Evolutionary conservation across 2,888 invertebrate species (phyloP), one percentile per base, ranked within the genome.

Genomic region (Gymnoscelis rufifasciata): DNA sequence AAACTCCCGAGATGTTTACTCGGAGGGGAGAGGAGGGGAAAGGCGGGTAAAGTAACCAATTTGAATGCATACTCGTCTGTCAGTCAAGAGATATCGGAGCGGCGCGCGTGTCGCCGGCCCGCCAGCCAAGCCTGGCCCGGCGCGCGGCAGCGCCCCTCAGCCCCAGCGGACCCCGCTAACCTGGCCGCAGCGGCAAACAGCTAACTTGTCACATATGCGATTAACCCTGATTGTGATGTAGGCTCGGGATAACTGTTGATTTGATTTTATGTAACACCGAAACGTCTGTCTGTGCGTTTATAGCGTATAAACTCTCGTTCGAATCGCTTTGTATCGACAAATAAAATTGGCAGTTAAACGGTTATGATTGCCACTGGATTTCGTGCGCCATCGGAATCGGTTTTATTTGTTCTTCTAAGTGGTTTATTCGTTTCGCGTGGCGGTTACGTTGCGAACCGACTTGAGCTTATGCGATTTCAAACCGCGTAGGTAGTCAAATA

Each of bases 1-100:
- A 71, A 75, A 68, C 60, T 66, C 66, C 26, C 56, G 59, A 59
- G 76, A 76, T 83, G 83, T 84, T 82, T 84, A 81, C 78, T 74
- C 76, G 71, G 61, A 74, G 74, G 71, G 66, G 75, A 71, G 67
- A 54, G 71, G 61, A 74, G 74, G 71, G 66, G 75, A 71, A 67
- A 54, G 51, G 45, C 72, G 84, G 80, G 84, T 48, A 91, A 92
- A 92, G 90, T 90, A 91, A 90, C 89, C 91, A 82, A 92, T 92
- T 92, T 91, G 92, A 92, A 92, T 92, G 92, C 92, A 92, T 91
- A 89, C 91, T 90, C 90, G 91, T 91, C 91, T 89, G 91, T 92
- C 92, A 92, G 90, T 91, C 91, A 91, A 89, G 87, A 89, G 90
- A 88, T 90, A 90, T 90, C 86, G 78, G 66, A 60, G 77, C 68